Percentiles rank a stretch among this genome's conserved stretches.
Conservation (phyloP, 2,888 invertebrate species). For the Anoplius nigerrimus region DNA sequence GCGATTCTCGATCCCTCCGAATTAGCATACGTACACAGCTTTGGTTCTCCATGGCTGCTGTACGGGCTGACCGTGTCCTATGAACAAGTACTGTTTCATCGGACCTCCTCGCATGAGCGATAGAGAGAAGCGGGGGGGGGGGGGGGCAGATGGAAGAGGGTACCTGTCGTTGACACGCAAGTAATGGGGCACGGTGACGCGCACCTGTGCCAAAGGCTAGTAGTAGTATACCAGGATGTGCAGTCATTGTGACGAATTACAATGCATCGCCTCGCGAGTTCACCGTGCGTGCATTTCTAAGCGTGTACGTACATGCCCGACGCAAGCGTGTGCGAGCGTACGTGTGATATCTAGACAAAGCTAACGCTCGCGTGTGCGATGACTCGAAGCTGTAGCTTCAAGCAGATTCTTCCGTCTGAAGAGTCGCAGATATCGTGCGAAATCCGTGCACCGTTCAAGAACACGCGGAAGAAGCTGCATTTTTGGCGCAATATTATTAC, state of each 20-base stretch:
- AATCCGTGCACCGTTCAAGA: too few species aligned
- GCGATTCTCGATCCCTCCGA: too few species aligned
- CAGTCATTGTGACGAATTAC: slow-evolving; percentile 71
- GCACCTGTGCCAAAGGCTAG: slow-evolving; percentile 66
- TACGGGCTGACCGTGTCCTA: background rate
- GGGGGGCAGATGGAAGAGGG: background rate
- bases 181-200: slow-evolving; percentile 51
- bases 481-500: too few species aligned
- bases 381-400: too few species aligned
- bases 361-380: too few species aligned
- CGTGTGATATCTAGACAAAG: background rate
- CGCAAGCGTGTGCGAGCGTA: slow-evolving; percentile 8
- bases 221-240: slow-evolving; percentile 67
- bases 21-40: too few species aligned
- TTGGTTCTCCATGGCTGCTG: too few species aligned
- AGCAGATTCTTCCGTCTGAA: too few species aligned
- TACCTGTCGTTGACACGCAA: slow-evolving; percentile 64
- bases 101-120: background rate
- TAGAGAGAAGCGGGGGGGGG: background rate
- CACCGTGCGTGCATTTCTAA: slow-evolving; percentile 53
- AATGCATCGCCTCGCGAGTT: slow-evolving; percentile 58
- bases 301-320: slow-evolving; percentile 3
- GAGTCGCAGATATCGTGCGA: too few species aligned
- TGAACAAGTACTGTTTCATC: slow-evolving; percentile 34
- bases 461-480: too few species aligned